Conservation (phyloP, 2,113 vertebrate species). For the Anas platyrhynchos region DNA sequence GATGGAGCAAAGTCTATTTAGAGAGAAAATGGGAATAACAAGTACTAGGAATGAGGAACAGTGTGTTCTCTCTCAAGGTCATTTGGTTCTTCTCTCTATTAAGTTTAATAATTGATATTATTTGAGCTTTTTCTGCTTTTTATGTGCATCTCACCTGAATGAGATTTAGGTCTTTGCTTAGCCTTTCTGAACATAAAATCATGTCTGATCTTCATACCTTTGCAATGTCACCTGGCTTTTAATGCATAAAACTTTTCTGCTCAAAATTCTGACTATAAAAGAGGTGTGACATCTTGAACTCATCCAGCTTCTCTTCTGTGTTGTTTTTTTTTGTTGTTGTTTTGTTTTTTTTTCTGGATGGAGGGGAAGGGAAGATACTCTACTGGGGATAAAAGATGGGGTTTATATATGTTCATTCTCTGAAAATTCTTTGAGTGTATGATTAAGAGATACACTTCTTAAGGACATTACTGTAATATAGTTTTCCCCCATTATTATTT, state of each 20-base stretch:
- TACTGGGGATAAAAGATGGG: background rate
- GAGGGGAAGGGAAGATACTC: background rate
- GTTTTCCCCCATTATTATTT: background rate
- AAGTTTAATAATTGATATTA: constrained; percentile 17
- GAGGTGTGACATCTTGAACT: background rate
- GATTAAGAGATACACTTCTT: background rate
- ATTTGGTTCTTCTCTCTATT: background rate
- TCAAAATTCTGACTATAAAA: background rate
- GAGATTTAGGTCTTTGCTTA: background rate
- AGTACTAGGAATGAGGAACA: background rate
- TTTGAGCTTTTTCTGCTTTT: background rate
- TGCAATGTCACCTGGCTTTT: background rate
- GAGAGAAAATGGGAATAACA: background rate
- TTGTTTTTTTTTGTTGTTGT: rapidly evolving
- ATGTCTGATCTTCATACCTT: background rate
- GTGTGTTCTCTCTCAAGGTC: background rate
- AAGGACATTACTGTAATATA: background rate
- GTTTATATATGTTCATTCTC: background rate
- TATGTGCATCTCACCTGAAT: background rate
- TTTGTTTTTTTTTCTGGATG: rapidly evolving
- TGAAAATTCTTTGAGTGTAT: background rate
- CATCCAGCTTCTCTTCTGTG: background rate
- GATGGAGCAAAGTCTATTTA: background rate
- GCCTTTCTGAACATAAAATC: background rate
- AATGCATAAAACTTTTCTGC: background rate